Evolutionary conservation across 2,113 vertebrate species (phyloP).

Genomic region (Heterocephalus glaber): DNA sequence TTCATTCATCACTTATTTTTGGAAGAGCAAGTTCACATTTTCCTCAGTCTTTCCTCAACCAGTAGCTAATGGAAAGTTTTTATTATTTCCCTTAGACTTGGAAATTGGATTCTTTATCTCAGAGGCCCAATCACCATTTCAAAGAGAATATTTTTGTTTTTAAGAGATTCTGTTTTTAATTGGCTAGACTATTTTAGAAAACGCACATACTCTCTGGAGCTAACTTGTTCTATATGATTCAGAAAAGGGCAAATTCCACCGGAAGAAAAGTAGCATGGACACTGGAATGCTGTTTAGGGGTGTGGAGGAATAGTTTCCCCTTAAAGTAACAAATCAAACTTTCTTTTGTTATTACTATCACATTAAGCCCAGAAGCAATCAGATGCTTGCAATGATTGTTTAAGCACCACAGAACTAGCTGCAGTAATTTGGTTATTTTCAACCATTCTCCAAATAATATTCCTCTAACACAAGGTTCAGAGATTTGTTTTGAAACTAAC

Average conservation of each 20-base stretch:
- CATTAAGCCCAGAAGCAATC: constrained; percentile 36
- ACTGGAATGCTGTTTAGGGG: neutral
- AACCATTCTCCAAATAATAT: constrained; percentile 60
- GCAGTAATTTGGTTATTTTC: constrained; percentile 45
- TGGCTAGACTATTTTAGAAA: constrained; percentile 56
- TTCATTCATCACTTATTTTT: constrained; percentile 1
- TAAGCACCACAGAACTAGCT: constrained; percentile 52
- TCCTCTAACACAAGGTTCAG: constrained; percentile 8
- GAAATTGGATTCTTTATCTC: constrained; percentile 52
- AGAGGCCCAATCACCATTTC: constrained; percentile 54
- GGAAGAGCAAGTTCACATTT: constrained; percentile 4
- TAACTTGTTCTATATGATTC: constrained; percentile 8
- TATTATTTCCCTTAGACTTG: constrained; percentile 40
- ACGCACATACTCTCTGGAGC: neutral
- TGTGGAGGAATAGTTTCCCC: neutral
- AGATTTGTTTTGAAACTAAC: neutral
- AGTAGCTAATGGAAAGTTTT: neutral
- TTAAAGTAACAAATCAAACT: neutral
- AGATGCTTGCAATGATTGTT: neutral
- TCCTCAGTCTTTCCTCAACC: neutral
- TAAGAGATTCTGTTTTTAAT: constrained; percentile 61
- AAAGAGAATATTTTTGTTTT: constrained; percentile 51
- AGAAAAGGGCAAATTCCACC: constrained; percentile 50
- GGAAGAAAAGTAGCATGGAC: constrained; percentile 5
- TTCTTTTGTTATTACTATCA: neutral